These are phyloP conservation scores for Anolis sagrei DNA, from an alignment of 2,113 vertebrate genomes.

Conservation along the genomic window DNA sequence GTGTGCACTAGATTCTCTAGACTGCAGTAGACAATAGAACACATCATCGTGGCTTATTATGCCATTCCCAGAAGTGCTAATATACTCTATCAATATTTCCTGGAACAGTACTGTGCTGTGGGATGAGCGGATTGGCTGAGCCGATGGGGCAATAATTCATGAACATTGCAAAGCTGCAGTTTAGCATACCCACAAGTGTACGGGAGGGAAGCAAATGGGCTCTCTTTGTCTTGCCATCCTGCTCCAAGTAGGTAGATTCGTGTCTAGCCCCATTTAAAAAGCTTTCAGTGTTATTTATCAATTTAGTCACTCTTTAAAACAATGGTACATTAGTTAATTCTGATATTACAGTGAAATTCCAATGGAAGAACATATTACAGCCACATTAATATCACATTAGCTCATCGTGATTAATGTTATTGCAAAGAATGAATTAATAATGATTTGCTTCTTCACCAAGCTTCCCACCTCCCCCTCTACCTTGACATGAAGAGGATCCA, in stretches of 20 bases:
- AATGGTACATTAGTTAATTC: conserved; percentile 67
- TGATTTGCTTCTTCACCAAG: conserved; percentile 75
- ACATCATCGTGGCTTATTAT: conserved; percentile 57
- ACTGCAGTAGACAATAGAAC: conserved; percentile 37
- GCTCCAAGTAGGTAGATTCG: conserved; percentile 52
- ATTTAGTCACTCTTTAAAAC: conserved; percentile 62
- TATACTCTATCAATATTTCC: conserved; percentile 70
- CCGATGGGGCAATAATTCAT: conserved; percentile 61
- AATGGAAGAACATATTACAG: conserved; percentile 72
- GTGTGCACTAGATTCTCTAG: conserved; percentile 9
- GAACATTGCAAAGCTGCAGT: conserved; percentile 44
- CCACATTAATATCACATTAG: conserved; percentile 83
- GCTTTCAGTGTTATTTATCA: conserved; percentile 70
- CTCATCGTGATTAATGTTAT: conserved; percentile 75
- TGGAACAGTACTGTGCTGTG: conserved; percentile 68
- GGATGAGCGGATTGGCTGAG: conserved; percentile 64
- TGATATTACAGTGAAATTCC: conserved; percentile 70
- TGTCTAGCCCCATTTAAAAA: conserved; percentile 58
- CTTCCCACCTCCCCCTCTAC: conserved; percentile 44
- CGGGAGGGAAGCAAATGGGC: conserved; percentile 53
- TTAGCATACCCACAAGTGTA: conserved; percentile 49
- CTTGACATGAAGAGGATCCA: conserved; percentile 77
- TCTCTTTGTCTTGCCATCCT: conserved; percentile 27
- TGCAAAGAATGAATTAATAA: conserved; percentile 82
- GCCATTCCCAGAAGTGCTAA: conserved; percentile 77